phyloP scores from a whole-genome alignment of 2,797 vertebrate species.

The Hemibagrus guttatus region DNA sequence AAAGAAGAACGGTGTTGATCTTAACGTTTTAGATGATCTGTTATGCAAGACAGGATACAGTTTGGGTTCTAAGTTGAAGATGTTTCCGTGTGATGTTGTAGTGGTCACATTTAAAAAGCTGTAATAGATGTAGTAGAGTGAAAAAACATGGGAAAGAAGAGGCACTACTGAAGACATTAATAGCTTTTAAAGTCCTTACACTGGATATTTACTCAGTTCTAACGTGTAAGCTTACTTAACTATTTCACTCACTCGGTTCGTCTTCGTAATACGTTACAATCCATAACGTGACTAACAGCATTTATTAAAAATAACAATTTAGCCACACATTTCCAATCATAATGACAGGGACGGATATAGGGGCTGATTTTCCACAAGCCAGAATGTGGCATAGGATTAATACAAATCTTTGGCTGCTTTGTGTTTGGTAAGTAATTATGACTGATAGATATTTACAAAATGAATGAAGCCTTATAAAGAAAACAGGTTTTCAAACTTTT shows the following conservation, averaged over 20 bases:
- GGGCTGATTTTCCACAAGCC: background rate
- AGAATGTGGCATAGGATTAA: background rate
- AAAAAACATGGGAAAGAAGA: background rate
- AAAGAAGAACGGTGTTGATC: background rate
- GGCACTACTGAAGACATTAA: background rate
- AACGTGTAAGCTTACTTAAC: background rate
- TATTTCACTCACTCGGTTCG: background rate
- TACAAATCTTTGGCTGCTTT: background rate
- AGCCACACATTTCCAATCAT: slow-evolving; percentile 23
- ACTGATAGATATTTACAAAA: background rate
- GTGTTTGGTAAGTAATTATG: background rate
- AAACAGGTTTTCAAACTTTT: background rate
- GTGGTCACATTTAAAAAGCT: background rate
- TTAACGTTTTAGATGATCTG: background rate
- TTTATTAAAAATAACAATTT: background rate
- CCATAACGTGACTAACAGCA: background rate
- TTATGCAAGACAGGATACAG: background rate
- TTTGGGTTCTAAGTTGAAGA: background rate
- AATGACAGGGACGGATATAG: background rate
- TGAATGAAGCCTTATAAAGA: background rate
- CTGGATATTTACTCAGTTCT: background rate
- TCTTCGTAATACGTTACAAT: background rate
- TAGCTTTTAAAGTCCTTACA: background rate
- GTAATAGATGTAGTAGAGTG: background rate
- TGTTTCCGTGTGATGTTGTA: background rate